These are phyloP conservation scores for Fukomys damarensis DNA, from an alignment of 2,113 vertebrate species.

Conservation along the genomic window DNA sequence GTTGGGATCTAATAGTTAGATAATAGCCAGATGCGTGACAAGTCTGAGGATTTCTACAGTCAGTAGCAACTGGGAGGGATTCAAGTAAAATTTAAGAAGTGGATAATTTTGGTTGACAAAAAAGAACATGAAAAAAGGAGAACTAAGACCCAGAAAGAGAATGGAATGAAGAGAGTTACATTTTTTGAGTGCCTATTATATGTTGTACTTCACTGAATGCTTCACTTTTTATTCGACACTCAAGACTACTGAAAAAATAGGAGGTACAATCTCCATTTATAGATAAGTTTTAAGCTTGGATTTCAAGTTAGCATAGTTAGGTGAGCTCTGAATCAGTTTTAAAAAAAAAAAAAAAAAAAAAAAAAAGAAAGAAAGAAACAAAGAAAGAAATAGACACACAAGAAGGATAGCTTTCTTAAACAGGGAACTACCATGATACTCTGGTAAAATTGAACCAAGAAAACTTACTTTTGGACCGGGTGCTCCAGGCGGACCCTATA, in stretches of 20 bases:
- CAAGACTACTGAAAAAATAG: neutral
- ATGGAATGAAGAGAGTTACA: neutral
- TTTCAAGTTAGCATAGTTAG: neutral
- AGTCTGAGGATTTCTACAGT: neutral
- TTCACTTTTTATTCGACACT: slow-evolving; percentile 41
- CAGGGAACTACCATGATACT: neutral
- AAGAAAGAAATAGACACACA: no score
- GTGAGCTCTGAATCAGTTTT: neutral
- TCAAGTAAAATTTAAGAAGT: neutral
- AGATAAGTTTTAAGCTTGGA: neutral
- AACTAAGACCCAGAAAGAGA: neutral
- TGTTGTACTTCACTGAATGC: neutral
- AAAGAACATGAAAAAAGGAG: neutral
- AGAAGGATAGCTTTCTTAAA: neutral
- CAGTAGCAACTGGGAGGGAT: neutral
- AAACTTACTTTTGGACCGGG: slow-evolving; percentile 93
- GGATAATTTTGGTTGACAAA: neutral
- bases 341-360: neutral
- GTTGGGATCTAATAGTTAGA: neutral
- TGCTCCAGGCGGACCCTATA: slow-evolving; percentile 93
- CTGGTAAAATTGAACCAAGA: slow-evolving; percentile 50
- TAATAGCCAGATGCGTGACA: slow-evolving; percentile 3
- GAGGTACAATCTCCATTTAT: neutral
- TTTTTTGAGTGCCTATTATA: slow-evolving; percentile 28
- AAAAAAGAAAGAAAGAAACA: no score